A percentile compares a stretch with the other conserved stretches of the same genome.
Conservation (phyloP, 92 coral and sea anemone species). For the Micromussa lordhowensis region DNA sequence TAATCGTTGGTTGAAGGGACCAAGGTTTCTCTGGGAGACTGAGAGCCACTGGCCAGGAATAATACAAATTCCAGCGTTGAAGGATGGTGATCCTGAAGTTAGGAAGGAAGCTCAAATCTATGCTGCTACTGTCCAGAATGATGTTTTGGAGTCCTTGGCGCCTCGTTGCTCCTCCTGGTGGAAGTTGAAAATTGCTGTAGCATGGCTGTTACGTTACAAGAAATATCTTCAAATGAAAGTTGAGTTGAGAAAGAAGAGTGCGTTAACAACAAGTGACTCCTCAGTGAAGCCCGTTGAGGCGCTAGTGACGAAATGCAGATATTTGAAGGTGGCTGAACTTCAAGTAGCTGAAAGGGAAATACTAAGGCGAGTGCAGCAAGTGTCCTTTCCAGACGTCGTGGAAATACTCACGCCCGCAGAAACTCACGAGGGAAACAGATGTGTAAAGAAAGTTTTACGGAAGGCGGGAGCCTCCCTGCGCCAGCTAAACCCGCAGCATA, state of each 20-base stretch:
- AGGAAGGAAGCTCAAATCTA: conserved; percentile 67
- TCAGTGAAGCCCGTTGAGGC: neutral
- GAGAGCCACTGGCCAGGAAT: conserved; percentile 71
- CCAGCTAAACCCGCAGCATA: conserved; percentile 33
- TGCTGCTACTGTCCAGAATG: conserved; percentile 17
- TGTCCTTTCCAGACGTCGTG: conserved; percentile 42
- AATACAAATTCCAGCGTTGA: conserved; percentile 20
- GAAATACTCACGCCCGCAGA: no score
- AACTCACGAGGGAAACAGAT: no score
- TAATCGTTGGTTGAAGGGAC: conserved; percentile 67
- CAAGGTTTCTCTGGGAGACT: conserved; percentile 52
- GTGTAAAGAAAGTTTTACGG: no score
- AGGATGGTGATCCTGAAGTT: conserved; percentile 59
- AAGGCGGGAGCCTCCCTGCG: conserved; percentile 7
- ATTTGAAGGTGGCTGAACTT: conserved; percentile 44
- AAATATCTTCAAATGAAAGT: no score
- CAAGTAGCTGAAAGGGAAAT: conserved; percentile 46
- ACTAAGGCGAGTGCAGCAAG: conserved; percentile 43
- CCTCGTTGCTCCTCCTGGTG: conserved; percentile 26
- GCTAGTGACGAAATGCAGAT: neutral
- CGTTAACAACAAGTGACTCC: conserved; percentile 18
- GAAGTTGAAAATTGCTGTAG: conserved; percentile 25
- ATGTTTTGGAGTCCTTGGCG: conserved; percentile 28
- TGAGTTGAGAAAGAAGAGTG: no score
- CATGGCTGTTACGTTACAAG: conserved; percentile 6